phyloP scores from a whole-genome alignment of 1,140 invertebrate genomes.

The Eurosta solidaginis region DNA sequence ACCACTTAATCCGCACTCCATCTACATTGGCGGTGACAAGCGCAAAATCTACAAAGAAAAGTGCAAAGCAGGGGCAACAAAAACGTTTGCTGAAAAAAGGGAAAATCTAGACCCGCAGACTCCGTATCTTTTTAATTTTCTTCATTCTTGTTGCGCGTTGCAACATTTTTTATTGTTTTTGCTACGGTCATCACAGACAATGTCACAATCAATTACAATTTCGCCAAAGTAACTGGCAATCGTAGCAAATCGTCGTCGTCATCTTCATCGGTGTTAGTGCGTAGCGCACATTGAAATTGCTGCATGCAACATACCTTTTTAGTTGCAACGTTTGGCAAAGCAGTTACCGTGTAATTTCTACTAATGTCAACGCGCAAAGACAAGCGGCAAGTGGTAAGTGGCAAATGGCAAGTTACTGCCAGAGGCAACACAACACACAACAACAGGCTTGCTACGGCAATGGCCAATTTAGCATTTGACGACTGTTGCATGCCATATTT shows the following conservation, averaged over 20 bases:
- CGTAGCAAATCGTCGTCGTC: neutral
- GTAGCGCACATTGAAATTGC: neutral
- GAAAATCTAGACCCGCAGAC: neutral
- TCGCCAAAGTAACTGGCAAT: neutral
- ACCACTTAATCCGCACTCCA: conserved; percentile 25
- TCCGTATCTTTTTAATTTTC: neutral
- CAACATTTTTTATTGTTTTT: neutral
- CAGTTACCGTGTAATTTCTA: neutral
- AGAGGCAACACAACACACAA: neutral
- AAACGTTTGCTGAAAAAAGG: too few relatives aligned
- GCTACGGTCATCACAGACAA: neutral
- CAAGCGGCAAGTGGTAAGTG: neutral
- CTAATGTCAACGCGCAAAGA: neutral
- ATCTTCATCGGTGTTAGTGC: conserved; percentile 9
- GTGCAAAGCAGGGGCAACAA: neutral
- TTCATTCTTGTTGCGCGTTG: neutral
- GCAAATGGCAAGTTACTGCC: neutral
- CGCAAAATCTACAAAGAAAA: neutral
- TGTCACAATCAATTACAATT: conserved; percentile 23
- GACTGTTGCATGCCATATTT: conserved; percentile 4
- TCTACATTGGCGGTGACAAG: neutral
- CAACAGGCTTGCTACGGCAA: neutral
- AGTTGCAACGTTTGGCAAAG: neutral
- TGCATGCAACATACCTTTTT: neutral
- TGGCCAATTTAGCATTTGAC: neutral